Conservation (phyloP, 1,140 invertebrate genomes). For the Drosophila ironensis region DNA sequence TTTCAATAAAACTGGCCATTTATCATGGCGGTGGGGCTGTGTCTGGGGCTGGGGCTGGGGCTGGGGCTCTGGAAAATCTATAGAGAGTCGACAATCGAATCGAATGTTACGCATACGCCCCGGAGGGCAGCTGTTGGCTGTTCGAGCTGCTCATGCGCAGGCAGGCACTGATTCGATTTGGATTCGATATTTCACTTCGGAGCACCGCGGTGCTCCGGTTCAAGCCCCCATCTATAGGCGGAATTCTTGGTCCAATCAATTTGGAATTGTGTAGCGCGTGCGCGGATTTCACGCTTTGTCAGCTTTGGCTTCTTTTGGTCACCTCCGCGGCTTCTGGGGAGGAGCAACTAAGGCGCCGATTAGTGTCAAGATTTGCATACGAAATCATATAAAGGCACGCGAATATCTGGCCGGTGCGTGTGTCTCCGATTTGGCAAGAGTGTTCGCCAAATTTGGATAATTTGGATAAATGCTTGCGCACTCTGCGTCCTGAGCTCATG, state of each 20-base stretch:
- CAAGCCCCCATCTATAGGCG: constrained; percentile 63
- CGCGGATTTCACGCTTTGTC: constrained; percentile 74
- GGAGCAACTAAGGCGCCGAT: constrained; percentile 64
- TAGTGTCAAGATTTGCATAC: constrained; percentile 81
- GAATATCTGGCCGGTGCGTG: constrained; percentile 59
- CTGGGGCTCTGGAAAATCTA: constrained; percentile 20
- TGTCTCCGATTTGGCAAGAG: constrained; percentile 36
- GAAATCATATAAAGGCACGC: constrained; percentile 31
- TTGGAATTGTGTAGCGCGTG: constrained; percentile 3
- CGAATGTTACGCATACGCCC: constrained; percentile 75
- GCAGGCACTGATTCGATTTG: constrained; percentile 13
- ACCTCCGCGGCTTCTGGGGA: constrained; percentile 31
- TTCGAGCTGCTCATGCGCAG: constrained; percentile 39
- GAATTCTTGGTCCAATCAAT: constrained; percentile 12
- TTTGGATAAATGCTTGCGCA: constrained; percentile 3
- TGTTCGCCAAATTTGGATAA: constrained; percentile 62
- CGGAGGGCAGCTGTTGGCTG: constrained; percentile 55
- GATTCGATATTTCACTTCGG: constrained; percentile 54
- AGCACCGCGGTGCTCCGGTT: constrained; percentile 55
- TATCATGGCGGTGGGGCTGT: constrained; percentile 53
- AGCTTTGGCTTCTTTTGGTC: constrained; percentile 18
- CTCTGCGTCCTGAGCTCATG: constrained; percentile 32
- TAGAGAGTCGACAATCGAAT: constrained; percentile 54
- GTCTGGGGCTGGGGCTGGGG: too few species aligned
- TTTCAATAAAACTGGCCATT: constrained; percentile 78